Evolutionary conservation across 2,888 invertebrate genomes (phyloP), one percentile per base, ranked within the genome.

Genomic region (Drosophila affinis): DNA sequence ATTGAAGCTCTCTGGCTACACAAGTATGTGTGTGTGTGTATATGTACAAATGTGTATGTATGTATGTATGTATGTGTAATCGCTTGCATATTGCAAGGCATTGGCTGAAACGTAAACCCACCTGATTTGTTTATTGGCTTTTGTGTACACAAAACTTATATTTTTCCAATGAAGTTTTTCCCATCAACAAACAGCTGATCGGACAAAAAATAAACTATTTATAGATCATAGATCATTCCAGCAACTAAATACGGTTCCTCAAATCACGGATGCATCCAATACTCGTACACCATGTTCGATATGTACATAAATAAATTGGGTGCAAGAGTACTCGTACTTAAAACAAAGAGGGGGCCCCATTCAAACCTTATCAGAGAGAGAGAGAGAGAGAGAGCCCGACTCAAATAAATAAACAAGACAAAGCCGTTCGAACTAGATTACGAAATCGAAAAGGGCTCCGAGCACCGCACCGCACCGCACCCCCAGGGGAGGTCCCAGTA

Each of bases 341-440:
- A 2, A 39, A 39, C 39, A 39, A 39, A 39, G 39, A n/a, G 39
- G 39, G 39, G n/a, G 6, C 2, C 14, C 14, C 7, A 39, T 39
- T 39, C 39, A 7, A 39, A 39, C 39, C 14, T 39, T 29, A 52
- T 52, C 51, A 9, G 21, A 21, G 21, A 45, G 21, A 45, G 34
- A 71, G 21, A 29, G 29, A 9, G 21, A 21, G 21, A 45, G 21
- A 45, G 34, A 71, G 21, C 17, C 55, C 45, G 21, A 60, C 55
- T 39, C 48, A 52, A 48, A 74, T 72, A 61, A 76, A 74, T 62
- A 70, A 78, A 70, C 54, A 62, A 75, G 62, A 70, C 56, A 12
- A 62, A 81, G 78, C 46, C 53, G n/a, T 14, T 39, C n/a, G 39
- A 39, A 39, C 39, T 39, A 39, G 39, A 39, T 39, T 39, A 39